A percentile compares a stretch with the other conserved stretches of the same genome.
Conservation (phyloP, 2,113 vertebrate species). For the Azemiops feae region DNA sequence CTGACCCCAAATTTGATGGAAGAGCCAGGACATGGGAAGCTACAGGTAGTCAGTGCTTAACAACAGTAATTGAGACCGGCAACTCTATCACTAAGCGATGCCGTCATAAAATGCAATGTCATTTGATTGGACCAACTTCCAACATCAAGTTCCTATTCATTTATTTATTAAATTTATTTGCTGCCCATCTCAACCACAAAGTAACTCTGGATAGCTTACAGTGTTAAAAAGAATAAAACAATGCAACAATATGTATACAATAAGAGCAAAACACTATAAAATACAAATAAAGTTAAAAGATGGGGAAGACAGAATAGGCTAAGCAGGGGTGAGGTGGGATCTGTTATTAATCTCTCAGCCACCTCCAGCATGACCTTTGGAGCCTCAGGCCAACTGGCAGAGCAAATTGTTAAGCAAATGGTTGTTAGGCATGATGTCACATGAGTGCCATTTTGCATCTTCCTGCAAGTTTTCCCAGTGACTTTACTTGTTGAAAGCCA, state of each 20-base stretch:
- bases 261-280: not conserved
- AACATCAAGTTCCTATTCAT: not conserved
- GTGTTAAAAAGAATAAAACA: not conserved
- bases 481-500: not conserved
- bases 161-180: no score
- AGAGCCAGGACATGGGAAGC: not conserved
- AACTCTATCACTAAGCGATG: not conserved
- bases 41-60: not conserved
- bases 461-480: not conserved
- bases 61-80: not conserved
- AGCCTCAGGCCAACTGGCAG: not conserved
- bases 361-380: no score
- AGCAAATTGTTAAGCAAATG: not conserved
- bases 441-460: not conserved
- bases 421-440: not conserved
- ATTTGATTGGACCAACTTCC: not conserved
- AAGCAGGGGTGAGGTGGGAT: not conserved
- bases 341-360: no score
- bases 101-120: not conserved
- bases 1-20: not conserved
- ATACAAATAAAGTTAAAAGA: not conserved
- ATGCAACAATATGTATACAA: not conserved
- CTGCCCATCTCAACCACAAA: no score
- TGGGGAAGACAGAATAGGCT: not conserved
- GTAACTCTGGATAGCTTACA: not conserved